These are phyloP conservation scores for Trichogramma evanescens DNA, from an alignment of 2,888 invertebrate species.

Conservation along the genomic window DNA sequence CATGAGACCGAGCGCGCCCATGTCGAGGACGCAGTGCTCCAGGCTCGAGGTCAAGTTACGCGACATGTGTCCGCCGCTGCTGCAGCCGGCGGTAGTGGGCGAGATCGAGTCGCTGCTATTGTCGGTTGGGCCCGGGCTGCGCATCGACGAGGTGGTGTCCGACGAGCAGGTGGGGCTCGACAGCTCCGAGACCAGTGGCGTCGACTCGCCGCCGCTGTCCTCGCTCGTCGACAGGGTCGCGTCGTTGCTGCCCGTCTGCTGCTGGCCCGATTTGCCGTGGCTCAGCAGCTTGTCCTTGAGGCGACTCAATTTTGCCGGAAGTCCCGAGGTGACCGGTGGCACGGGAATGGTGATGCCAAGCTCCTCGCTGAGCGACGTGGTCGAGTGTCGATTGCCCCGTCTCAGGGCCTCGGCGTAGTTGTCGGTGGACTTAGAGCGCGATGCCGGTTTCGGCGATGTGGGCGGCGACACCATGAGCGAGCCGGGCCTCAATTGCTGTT, in stretches of 20 bases:
- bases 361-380: constrained; percentile 25
- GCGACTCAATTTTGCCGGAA: constrained; percentile 31
- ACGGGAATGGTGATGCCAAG: constrained; percentile 28
- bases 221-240: constrained; percentile 19
- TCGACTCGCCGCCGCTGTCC: constrained; percentile 61
- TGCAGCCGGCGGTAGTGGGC: constrained; percentile 25
- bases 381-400: constrained; percentile 13
- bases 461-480: constrained; percentile 40
- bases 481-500: constrained; percentile 26
- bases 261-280: constrained; percentile 4
- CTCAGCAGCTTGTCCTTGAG: constrained; percentile 33
- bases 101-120: constrained; percentile 30
- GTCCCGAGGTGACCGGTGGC: constrained; percentile 24
- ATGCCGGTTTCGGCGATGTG: constrained; percentile 37
- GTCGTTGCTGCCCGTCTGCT: constrained; percentile 1
- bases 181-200: constrained; percentile 56
- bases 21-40: constrained; percentile 19
- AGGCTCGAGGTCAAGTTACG: neutral
- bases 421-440: constrained; percentile 39
- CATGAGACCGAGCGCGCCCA: constrained; percentile 30
- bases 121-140: constrained; percentile 21
- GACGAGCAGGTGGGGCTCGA: constrained; percentile 41
- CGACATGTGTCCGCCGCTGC: neutral
- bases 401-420: neutral
- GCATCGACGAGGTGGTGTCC: constrained; percentile 26